These are phyloP conservation scores for Pegoplata infirma DNA, from an alignment of 2,888 invertebrate genomes.

Conservation along the genomic window DNA sequence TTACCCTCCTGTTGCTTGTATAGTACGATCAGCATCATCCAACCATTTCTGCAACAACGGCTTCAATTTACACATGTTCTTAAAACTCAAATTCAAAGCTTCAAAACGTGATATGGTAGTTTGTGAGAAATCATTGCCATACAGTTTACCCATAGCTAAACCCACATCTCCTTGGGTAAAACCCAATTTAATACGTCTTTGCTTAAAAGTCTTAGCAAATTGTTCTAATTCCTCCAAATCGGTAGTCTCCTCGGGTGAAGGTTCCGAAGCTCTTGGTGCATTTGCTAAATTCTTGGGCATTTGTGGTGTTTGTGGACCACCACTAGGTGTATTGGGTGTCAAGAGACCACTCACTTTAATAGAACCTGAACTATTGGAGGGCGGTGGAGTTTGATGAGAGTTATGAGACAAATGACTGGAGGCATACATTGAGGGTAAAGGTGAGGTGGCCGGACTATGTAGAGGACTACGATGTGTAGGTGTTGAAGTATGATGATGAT, in stretches of 20 bases:
- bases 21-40: constrained; percentile 93
- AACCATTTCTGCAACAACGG: constrained; percentile 98
- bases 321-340: constrained; percentile 81
- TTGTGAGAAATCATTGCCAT: constrained; percentile 99
- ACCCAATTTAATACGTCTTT: constrained; percentile 97
- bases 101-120: constrained; percentile 99
- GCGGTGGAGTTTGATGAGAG: constrained; percentile 78
- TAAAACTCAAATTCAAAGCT: constrained; percentile 98
- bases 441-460: constrained; percentile 76
- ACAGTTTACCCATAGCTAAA: constrained; percentile 98
- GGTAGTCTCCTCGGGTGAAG: constrained; percentile 94
- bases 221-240: constrained; percentile 98
- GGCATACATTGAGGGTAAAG: constrained; percentile 65
- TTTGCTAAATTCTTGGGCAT: constrained; percentile 78
- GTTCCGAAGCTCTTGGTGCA: constrained; percentile 86
- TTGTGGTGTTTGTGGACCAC: constrained; percentile 79
- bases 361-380: constrained; percentile 74
- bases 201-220: constrained; percentile 99
- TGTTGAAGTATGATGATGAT: constrained; percentile 70
- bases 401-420: constrained; percentile 45
- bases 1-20: constrained; percentile 84
- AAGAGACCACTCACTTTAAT: constrained; percentile 78
- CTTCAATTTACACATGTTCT: constrained; percentile 99
- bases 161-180: constrained; percentile 99
- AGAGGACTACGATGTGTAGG: constrained; percentile 75